Conservation (phyloP, 2,797 vertebrate genomes). For the Ctenosaura bakeri region DNA sequence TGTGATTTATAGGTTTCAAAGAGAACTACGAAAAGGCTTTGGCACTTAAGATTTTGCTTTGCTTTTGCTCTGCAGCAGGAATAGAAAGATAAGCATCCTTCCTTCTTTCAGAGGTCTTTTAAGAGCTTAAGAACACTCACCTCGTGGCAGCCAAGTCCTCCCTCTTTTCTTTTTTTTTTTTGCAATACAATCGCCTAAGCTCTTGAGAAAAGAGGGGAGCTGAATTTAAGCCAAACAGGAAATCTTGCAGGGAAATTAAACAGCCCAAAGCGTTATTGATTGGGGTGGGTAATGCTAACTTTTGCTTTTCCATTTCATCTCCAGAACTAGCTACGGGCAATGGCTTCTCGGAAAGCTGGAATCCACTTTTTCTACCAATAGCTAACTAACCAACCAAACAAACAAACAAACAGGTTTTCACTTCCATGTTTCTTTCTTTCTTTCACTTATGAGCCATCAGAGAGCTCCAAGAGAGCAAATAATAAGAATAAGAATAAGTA, state of each 20-base stretch:
- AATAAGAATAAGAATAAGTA: too few species aligned
- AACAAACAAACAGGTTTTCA: too few species aligned
- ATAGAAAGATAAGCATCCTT: slow-evolving; percentile 55
- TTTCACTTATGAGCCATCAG: background rate
- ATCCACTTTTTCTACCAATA: too few species aligned
- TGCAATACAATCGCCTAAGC: slow-evolving; percentile 50
- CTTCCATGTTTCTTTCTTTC: background rate
- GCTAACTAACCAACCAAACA: too few species aligned
- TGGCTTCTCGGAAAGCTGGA: too few species aligned
- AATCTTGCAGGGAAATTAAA: slow-evolving; percentile 39
- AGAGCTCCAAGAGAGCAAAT: background rate
- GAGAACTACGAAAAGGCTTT: slow-evolving; percentile 7
- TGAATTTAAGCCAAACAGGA: slow-evolving; percentile 47
- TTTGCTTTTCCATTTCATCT: slow-evolving; percentile 28
- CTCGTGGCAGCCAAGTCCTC: slow-evolving; percentile 54
- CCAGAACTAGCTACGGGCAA: background rate
- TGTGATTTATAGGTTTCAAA: slow-evolving; percentile 47
- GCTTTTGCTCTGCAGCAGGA: slow-evolving; percentile 50
- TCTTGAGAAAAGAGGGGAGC: slow-evolving; percentile 35
- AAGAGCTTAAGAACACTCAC: slow-evolving; percentile 63
- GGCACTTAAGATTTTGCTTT: slow-evolving; percentile 26
- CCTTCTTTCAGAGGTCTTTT: slow-evolving; percentile 48
- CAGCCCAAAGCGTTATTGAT: slow-evolving; percentile 41
- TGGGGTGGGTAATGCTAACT: slow-evolving; percentile 20
- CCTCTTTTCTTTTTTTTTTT: background rate